Evolutionary conservation across 2,797 vertebrate species (phyloP).

Genomic region (Sebastes trivittatus): DNA sequence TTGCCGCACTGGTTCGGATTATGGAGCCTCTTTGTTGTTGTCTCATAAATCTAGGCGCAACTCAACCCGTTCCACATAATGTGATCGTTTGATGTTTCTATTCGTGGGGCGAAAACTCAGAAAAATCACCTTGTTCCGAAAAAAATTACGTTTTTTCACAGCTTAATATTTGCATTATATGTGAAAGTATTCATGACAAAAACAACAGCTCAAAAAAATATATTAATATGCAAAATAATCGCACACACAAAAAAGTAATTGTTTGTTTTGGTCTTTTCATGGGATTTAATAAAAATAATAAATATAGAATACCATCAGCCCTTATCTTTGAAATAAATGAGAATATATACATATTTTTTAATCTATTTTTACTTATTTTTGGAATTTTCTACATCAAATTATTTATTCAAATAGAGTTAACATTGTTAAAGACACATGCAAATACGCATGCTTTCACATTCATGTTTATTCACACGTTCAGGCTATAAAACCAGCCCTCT

Average conservation of each 20-base stretch:
- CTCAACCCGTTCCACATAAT: no score
- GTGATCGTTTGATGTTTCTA: no score
- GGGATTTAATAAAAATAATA: no score
- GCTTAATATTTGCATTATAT: no score
- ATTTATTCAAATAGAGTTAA: neutral
- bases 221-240: rapidly evolving
- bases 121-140: rapidly evolving
- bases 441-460: slow-evolving; percentile 17
- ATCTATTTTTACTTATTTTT: neutral
- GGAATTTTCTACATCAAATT: neutral
- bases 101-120: rapidly evolving
- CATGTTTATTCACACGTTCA: slow-evolving; percentile 1
- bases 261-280: no score
- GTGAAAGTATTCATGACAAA: no score
- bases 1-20: no score
- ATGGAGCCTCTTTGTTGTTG: no score
- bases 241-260: no score
- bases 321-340: neutral
- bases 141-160: no score
- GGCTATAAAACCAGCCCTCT: slow-evolving; percentile 32
- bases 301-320: rapidly evolving
- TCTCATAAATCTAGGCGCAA: no score
- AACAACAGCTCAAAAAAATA: no score
- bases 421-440: neutral
- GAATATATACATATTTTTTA: neutral